phyloP scores from a whole-genome alignment of 2,888 invertebrate genomes.

The Shargacucullia verbasci region DNA sequence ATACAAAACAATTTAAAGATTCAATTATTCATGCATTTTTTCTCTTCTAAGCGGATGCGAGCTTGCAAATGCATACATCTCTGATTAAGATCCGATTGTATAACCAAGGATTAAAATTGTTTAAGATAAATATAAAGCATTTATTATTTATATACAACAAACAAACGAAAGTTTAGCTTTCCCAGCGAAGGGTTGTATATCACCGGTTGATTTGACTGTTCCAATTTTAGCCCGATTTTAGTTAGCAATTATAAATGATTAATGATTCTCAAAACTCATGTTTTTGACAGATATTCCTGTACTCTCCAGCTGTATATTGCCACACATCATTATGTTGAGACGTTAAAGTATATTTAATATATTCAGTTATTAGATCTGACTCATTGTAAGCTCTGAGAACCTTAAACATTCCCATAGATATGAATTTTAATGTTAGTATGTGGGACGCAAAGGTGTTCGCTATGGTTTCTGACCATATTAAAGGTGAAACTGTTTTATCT shows the following conservation, averaged over 20 bases:
- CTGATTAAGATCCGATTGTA: constrained; percentile 39
- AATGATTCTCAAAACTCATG: neutral
- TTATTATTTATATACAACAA: neutral
- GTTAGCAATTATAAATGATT: neutral
- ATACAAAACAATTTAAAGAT: constrained; percentile 66
- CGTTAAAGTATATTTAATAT: no score
- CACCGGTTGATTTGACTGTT: neutral
- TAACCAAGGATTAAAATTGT: constrained; percentile 16
- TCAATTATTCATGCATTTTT: constrained; percentile 62
- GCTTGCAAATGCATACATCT: constrained; percentile 46
- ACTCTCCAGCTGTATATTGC: no score
- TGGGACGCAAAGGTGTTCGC: constrained; percentile 27
- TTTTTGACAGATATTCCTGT: no score
- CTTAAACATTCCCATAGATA: constrained; percentile 15
- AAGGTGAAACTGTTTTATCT: constrained; percentile 37
- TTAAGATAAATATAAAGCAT: neutral
- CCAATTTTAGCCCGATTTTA: neutral
- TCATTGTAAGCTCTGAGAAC: neutral
- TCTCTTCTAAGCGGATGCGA: constrained; percentile 52
- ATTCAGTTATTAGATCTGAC: no score
- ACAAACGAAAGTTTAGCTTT: neutral
- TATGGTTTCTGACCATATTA: constrained; percentile 42
- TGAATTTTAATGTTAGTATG: constrained; percentile 19
- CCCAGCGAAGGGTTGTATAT: neutral
- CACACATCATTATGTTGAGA: no score